A percentile compares a stretch with the other conserved stretches of the same genome.
phyloP scores from a whole-genome alignment of 2,888 invertebrate species.

The Eulithis testata region DNA sequence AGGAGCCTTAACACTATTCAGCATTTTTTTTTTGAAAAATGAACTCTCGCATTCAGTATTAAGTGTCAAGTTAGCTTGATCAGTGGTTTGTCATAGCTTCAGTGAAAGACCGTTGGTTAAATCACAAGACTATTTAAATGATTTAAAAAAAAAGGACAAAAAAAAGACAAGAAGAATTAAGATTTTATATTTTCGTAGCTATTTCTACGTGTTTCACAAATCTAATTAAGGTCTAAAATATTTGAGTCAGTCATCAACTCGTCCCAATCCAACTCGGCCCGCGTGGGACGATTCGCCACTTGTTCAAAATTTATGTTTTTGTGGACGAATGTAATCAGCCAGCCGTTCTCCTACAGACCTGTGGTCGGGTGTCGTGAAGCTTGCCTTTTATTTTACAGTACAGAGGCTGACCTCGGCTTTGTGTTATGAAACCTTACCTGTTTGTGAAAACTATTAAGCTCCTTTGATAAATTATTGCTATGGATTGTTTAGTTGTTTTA shows the following conservation, averaged over 20 bases:
- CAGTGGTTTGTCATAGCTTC: slow-evolving; percentile 23
- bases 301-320: too few relatives aligned
- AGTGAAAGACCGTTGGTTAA: slow-evolving; percentile 5
- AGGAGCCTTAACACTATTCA: slow-evolving; percentile 39
- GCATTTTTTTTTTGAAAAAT: slow-evolving; percentile 20
- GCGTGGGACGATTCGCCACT: too few relatives aligned
- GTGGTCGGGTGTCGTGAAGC: slow-evolving; percentile 38
- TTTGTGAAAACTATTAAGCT: slow-evolving; percentile 36
- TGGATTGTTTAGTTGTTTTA: slow-evolving; percentile 15
- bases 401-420: slow-evolving; percentile 55
- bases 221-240: too few relatives aligned
- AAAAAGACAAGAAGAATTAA: too few relatives aligned
- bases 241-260: too few relatives aligned
- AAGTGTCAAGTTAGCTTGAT: slow-evolving; percentile 32
- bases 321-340: neutral
- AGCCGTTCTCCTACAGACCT: slow-evolving; percentile 3
- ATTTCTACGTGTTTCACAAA: too few relatives aligned
- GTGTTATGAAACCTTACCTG: slow-evolving; percentile 52
- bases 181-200: too few relatives aligned
- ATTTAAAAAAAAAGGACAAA: neutral
- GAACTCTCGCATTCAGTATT: slow-evolving; percentile 24
- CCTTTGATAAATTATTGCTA: slow-evolving; percentile 32
- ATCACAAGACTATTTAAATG: neutral
- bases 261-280: too few relatives aligned
- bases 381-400: slow-evolving; percentile 55